Base-by-base conservation (phyloP, 1,140 invertebrate species). In the Trachelipus rathkii region DNA sequence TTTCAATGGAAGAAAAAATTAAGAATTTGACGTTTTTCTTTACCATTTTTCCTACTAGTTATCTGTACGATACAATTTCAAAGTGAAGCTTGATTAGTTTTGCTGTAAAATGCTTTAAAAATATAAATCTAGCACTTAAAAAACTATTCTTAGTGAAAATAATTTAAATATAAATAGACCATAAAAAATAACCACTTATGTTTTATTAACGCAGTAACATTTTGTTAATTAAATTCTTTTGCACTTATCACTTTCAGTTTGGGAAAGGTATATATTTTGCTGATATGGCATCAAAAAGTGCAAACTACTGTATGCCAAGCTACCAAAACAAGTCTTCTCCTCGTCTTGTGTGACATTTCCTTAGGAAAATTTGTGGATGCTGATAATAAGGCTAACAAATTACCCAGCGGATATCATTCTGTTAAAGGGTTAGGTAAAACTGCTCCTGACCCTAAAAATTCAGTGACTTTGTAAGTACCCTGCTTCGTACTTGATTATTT, bases 231-330 rank as follows among this genome's bases (percentile, higher is more conserved):
- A n/a, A 9, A 9, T 6, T 44, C 69, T 73, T 0, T 8, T 21
- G n/a, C 21, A 45, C 15, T 72, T 19, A 46, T n/a, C 8, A 24
- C 45, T 74, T 69, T 44, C 79, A 83, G 82, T 83, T 83, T 80
- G 84, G 84, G 3, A 85, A 85, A 78, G 84, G 84, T 68, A 84
- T 90, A 44, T 90, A 90, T 82, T 89, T 90, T 83, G 89, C 89
- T 43, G 89, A 90, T 82, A 88, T 89, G 85, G 86, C 87, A 8
- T 87, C 86, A 46, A 90, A 90, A 82, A 88, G 87, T 82, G 89
- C 89, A n/a, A 89, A 90, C 82, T 90, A 90, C 82, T 90, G 89
- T 81, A 83, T 84, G 71, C 85, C 88, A 15, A 84, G 83, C 13
- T n/a, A 60, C 60, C 77, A 79, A 33, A 85, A 88, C 75, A 84